Evolutionary conservation across 2,797 vertebrate genomes (phyloP), one percentile per base, ranked within the genome.

Genomic region (Salarias fasciatus): DNA sequence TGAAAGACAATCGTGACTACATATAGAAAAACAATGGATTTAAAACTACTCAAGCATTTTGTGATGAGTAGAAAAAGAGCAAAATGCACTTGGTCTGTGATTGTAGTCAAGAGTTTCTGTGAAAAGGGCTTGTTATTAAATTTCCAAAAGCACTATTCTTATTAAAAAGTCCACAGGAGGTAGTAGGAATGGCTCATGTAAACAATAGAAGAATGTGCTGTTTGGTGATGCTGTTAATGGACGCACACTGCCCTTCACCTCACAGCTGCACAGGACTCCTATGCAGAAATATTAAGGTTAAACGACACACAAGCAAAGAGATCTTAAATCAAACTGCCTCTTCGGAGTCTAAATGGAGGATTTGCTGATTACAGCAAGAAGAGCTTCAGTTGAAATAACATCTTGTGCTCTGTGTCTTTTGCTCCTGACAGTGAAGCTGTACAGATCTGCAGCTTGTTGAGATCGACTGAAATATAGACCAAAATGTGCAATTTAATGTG

Each of bases 81-180:
- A 10, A 72, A 76, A 74, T 62, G 69, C 68, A 78, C 57, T 73
- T 80, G 10, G 38, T 29, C 31, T 37, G 43, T 47, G 41, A 40
- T 42, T 58, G 43, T 79, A 38, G 58, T 53, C 47, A 24, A 29
- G 40, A 29, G 37, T 48, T 69, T 75, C 29, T 52, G 30, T 24
- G 18, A 30, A 43, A 75, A 51, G 40, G 61, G 64, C 45, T 43
- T 30, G 33, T 70, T 66, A n/a, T 58, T 53, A 6, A 8, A 55
- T 70, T 70, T 69, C 38, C 46, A 64, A 56, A 73, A 75, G 60
- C 69, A 53, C 51, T 78, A 55, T 55, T 69, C 42, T 65, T 65
- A 68, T 75, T 48, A 77, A 30, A 70, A 80, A 81, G 60, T 82
- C 56, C 65, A 83, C 60, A 71, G 67, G 87, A 91, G 85, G 85